Percentiles rank a stretch among this genome's conserved stretches.
Evolutionary conservation across 1,140 invertebrate genomes (phyloP).

Genomic region (Ostrea edulis): DNA sequence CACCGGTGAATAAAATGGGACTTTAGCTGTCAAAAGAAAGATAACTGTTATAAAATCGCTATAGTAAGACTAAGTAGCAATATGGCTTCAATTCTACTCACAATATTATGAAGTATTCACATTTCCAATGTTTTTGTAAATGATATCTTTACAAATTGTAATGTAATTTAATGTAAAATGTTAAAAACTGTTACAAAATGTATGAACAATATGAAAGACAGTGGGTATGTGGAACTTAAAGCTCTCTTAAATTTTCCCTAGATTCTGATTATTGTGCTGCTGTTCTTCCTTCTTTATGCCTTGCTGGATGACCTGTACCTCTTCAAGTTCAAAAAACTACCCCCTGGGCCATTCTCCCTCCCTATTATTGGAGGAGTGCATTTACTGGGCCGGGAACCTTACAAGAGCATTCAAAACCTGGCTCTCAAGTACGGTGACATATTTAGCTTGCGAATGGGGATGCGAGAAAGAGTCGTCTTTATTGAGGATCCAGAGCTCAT

Average conservation of each 20-base stretch:
- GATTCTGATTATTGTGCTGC: not conserved
- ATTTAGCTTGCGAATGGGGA: slow-evolving; percentile 44
- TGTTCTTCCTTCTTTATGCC: slow-evolving; percentile 28
- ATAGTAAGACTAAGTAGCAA: too few species aligned
- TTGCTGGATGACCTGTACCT: slow-evolving; percentile 40
- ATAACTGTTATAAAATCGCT: too few species aligned
- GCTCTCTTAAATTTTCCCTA: not conserved
- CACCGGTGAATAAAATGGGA: too few species aligned
- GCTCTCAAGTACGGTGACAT: slow-evolving; percentile 39
- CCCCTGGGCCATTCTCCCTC: slow-evolving; percentile 46
- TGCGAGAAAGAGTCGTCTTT: not conserved
- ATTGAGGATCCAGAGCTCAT: not conserved
- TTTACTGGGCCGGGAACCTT: not conserved
- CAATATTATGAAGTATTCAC: too few species aligned
- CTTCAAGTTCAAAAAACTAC: slow-evolving; percentile 33
- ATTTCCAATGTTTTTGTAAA: too few species aligned
- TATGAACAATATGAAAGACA: too few species aligned
- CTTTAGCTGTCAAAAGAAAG: too few species aligned
- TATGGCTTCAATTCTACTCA: too few species aligned
- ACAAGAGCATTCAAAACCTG: not conserved
- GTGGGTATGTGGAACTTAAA: too few species aligned
- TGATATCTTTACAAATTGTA: too few species aligned
- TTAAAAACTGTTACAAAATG: too few species aligned
- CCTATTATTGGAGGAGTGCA: slow-evolving; percentile 43
- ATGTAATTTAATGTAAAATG: too few species aligned